Base-by-base conservation (phyloP, 2,113 vertebrate genomes). In the Heterotis niloticus region DNA sequence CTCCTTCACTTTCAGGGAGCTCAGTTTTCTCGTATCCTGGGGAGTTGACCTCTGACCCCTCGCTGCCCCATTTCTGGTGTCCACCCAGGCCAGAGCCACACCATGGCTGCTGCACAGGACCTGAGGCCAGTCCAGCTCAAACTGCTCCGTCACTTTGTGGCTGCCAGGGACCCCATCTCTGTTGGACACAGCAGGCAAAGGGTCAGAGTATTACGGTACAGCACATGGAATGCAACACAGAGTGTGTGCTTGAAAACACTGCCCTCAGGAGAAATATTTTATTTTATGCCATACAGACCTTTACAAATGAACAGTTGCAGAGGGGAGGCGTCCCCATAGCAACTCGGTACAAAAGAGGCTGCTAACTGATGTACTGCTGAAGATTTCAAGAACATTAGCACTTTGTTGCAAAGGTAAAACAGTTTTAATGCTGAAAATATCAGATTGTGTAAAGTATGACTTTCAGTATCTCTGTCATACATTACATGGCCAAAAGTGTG, bases 61-160 rank as follows among this genome's bases (percentile, higher is more conserved):
- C 1, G 88, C 86, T 0, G 86, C 86, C 12, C 88, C 85, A 5
- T 86, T 92, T 75, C 89, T 82, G 80, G 89, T 88, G 44, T 94
- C 93, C 80, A 93, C 88, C 86, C 87, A 90, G 72, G 91, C 92
- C 80, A 95, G 80, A 52, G 91, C 92, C 66, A 91, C 88, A 0
- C 82, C 86, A 56, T 92, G 87, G 1, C 83, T 83, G 83, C 93
- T 91, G 28, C 87, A 89, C 29, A 95, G 89, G 66, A 91, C 90
- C 79, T 93, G 88, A 29, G 92, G 88, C 94, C 94, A 95, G 83
- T 84, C 88, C 0, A 94, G 90, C 24, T 84, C 64, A 78, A 94
- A 94, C 81, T 93, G 89, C 81, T 95, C 94, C 0, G 93, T 93
- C 74, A 92, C 91, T 0, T 86, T 81, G 83, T 91, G 91, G 70